Conservation (phyloP, 1,140 invertebrate species). For the Tetramorium parvispinum region DNA sequence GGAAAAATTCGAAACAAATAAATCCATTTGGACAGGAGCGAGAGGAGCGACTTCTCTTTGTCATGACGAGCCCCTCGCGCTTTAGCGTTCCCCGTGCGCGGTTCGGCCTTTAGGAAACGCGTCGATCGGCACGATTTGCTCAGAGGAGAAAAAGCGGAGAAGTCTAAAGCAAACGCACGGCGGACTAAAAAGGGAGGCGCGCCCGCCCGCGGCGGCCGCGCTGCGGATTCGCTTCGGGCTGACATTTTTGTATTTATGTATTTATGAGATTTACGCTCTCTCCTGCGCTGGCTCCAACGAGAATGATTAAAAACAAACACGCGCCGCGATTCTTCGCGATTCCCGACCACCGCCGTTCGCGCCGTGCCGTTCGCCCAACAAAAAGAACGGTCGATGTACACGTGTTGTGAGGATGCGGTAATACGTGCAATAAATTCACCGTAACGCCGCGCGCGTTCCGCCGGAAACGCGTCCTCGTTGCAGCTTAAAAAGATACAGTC, state of each 20-base stretch:
- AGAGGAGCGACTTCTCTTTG: neutral
- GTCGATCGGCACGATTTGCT: slow-evolving; percentile 34
- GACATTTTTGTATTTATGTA: slow-evolving; percentile 82
- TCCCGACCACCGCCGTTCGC: neutral
- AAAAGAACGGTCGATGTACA: slow-evolving; percentile 46
- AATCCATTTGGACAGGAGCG: no score
- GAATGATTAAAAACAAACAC: slow-evolving; percentile 85
- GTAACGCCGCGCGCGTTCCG: neutral
- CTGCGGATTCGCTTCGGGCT: slow-evolving; percentile 69
- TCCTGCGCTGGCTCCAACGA: slow-evolving; percentile 68
- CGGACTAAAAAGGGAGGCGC: slow-evolving; percentile 29
- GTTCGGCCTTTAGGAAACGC: slow-evolving; percentile 4
- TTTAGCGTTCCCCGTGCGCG: slow-evolving; percentile 10
- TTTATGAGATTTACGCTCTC: slow-evolving; percentile 83
- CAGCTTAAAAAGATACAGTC: slow-evolving; percentile 23
- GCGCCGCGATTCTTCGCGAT: slow-evolving; percentile 52
- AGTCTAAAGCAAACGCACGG: slow-evolving; percentile 52
- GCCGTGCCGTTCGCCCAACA: slow-evolving; percentile 3
- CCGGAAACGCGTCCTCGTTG: neutral
- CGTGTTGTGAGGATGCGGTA: slow-evolving; percentile 15
- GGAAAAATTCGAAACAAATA: neutral
- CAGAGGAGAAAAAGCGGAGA: slow-evolving; percentile 26
- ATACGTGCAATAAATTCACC: slow-evolving; percentile 48
- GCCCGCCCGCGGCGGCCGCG: slow-evolving; percentile 30
- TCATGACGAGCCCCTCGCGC: neutral